Conservation (phyloP, 2,113 vertebrate species). For the Actinemys pallida region DNA sequence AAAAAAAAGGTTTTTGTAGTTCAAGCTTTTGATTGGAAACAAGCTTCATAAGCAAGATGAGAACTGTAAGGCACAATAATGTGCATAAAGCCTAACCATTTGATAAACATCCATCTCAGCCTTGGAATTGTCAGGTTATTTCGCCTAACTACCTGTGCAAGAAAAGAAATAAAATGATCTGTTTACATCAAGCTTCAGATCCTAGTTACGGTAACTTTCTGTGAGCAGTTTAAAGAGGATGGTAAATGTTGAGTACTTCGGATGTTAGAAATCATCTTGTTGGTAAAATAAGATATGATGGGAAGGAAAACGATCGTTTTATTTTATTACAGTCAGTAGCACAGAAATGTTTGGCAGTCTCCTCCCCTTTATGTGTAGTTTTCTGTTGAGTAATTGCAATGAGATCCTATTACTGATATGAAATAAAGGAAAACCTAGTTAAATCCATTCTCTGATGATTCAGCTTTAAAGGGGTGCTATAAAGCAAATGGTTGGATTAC, state of each 20-base stretch:
- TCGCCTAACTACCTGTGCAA: not conserved
- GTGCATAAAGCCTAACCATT: not conserved
- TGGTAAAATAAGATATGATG: constrained; percentile 13
- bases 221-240: constrained; percentile 31
- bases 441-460: constrained; percentile 46
- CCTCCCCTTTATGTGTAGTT: constrained; percentile 14
- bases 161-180: constrained; percentile 12
- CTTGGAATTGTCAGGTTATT: not conserved
- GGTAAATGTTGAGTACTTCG: constrained; percentile 1
- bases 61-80: not conserved
- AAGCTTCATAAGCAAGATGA: not conserved
- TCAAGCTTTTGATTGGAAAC: not conserved
- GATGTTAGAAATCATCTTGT: constrained; percentile 29
- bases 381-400: not conserved
- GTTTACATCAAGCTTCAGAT: constrained; percentile 35
- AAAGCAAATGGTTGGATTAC: constrained; percentile 43
- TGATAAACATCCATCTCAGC: not conserved
- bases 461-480: constrained; percentile 15
- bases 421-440: constrained; percentile 5
- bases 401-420: constrained; percentile 36
- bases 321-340: constrained; percentile 17
- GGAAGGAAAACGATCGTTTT: constrained; percentile 36
- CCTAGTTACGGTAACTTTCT: not conserved
- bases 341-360: constrained; percentile 32
- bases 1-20: not conserved